Base-by-base conservation (phyloP, 2,113 vertebrate genomes). In the Channa argus region DNA sequence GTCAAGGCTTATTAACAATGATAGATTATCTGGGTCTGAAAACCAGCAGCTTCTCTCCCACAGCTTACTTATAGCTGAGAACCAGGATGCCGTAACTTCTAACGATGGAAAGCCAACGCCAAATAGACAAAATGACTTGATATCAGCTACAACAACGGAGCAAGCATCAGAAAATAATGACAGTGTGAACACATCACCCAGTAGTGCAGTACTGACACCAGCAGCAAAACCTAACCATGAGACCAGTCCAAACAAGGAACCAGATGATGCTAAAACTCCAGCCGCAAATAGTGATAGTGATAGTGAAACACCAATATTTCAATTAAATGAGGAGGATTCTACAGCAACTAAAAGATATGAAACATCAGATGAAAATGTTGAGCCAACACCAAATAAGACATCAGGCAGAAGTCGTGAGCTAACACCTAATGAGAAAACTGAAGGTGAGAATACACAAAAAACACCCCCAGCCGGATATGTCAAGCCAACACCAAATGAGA, bases 31-130 rank as follows among this genome's bases (percentile, higher is more conserved):
- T 58, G 43, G 3, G 60, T 8, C 24, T 46, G 54, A 74, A 13
- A 2, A 79, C n/a, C 39, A 60, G 2, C n/a, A 15, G 3, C 38
- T 46, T 47, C 9, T 39, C 11, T 44, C 52, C 63, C 41, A 61
- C 52, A 62, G 3, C 55, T 70, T 45, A 0, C 0, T 2, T 52
- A 54, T 6, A 59, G 8, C 41, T 37, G 76, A 60, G 38, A 73
- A 37, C 43, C 63, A 74, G 61, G 72, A 62, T 47, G 38, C 39
- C 9, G 0, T 24, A 39, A 54, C 49, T 41, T 41, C 12, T 55
- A 63, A 36, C 6, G 9, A 53, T n/a, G 46, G 15, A 50, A 15
- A 51, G 50, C 33, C 38, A 69, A 46, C 66, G 34, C 8, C 55
- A 75, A 6, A 39, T 45, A 41, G 24, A 58, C 6, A 10, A 33